Evolutionary conservation across 1,140 invertebrate species (phyloP), one percentile per base, ranked within the genome.

Genomic region (Brachionus rubens): DNA sequence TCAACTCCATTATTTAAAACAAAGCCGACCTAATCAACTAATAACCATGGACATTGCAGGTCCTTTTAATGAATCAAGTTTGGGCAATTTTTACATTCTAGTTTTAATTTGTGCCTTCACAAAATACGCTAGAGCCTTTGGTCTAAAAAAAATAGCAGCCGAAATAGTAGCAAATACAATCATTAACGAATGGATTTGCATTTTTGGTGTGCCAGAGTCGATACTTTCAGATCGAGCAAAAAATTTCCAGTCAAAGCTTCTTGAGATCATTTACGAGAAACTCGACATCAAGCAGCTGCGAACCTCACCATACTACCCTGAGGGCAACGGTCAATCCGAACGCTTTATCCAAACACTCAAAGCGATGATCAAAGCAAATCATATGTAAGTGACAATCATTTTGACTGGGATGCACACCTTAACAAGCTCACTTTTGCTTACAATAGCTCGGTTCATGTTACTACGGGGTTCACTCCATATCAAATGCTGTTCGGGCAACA

Each of bases 31-130:
- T 14, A n/a, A 36, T 19, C 19, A 75, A 56, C 14, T 19, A 21
- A n/a, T 77, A 9, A 50, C 65, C 3, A 67, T 77, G n/a, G 78
- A 79, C 52, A 79, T 78, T 67, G 14, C 78, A 6, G 78, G 78
- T 16, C 65, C 76, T 77, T n/a, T 76, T 9, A 33, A 77, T 14
- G 28, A 77, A 76, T 78, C 78, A 24, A 48, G 75, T 19, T 21
- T 16, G 2, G 67, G 79, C 12, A 78, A 80, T 65, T 79, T 78
- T 76, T 83, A 83, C 78, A 79, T 85, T 7, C 43, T 84, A 5
- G 81, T 83, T 1, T 54, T 82, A 36, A 9, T 36, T 9, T 36
- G 33, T 36, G 33, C 33, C 9, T 36, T 36, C 33, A 36, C 33
- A 36, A 36, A 36, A 36, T 36, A 36, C 33, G 3, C 33, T 36